Conservation (phyloP, 2,888 invertebrate genomes). For the Himalopsyche japonica region DNA sequence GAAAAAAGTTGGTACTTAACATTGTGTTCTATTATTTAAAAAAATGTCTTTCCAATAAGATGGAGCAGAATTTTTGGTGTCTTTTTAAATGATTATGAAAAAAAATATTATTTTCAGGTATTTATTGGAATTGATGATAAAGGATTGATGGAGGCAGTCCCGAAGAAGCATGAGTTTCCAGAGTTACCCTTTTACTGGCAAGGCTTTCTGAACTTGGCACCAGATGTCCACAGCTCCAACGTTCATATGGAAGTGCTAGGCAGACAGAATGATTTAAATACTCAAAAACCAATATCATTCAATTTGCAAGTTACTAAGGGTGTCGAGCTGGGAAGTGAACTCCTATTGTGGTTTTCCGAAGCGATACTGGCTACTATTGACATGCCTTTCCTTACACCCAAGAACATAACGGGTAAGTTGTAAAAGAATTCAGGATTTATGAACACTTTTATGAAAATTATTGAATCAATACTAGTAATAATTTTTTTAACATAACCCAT, state of each 20-base stretch:
- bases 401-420: conserved; percentile 76
- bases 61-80: too few species aligned
- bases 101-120: background rate
- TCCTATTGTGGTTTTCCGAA: conserved; percentile 83
- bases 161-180: background rate
- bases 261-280: conserved; percentile 32
- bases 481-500: too few species aligned
- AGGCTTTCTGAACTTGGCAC: conserved; percentile 57
- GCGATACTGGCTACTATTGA: conserved; percentile 70
- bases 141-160: background rate
- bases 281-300: background rate
- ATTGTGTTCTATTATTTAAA: too few species aligned
- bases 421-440: background rate
- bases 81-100: too few species aligned
- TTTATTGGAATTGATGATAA: background rate
- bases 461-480: too few species aligned
- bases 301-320: conserved; percentile 44
- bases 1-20: too few species aligned
- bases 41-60: too few species aligned
- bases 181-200: conserved; percentile 44
- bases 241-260: conserved; percentile 53
- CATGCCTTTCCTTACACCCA: conserved; percentile 78
- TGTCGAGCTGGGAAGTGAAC: conserved; percentile 66
- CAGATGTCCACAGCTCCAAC: conserved; percentile 70
- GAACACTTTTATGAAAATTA: too few species aligned